Base-by-base conservation (phyloP, 37 sponge, comb jelly and placozoan species). In the Ianthella basta region DNA sequence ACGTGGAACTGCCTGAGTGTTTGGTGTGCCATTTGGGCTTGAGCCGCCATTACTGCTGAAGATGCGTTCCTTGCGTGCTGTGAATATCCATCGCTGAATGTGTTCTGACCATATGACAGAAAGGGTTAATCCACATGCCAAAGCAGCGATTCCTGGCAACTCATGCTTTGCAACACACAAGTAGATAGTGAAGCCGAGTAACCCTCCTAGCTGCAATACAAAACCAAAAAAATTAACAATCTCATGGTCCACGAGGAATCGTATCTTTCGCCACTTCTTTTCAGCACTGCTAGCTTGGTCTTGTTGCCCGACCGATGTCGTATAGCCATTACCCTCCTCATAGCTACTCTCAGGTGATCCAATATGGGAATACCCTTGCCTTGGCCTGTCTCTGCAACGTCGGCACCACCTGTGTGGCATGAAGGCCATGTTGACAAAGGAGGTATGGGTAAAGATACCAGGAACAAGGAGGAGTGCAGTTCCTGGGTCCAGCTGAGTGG, bases 371-470 rank as follows among this genome's bases (percentile, higher is more conserved):
- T 15, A 30, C 16, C 73, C 12, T 38, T 30, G 32, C 73, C 73
- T 24, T n/a, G 25, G 5, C 41, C 12, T 72, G 13, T 72, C 73
- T 72, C 36, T 15, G 23, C 27, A 66, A 27, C 19, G 3, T 8
- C 8, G 3, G 8, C 50, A 44, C 50, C 8, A 10, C 50, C 3
- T 44, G 50, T 8, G 8, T 8, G 6, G 6, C 8, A 8, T 10
- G 50, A 8, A 44, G 50, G 50, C 50, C 50, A 44, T 44, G 50
- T 44, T 44, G 50, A 44, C 8, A 15, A 70, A 8, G 32, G 80
- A 64, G 29, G 88, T 86, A 13, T 35, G 24, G 21, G 69, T 5
- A 59, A 89, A 86, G 36, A 92, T 80, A 4, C 89, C 90, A 75
- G 79, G 55, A 29, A 84, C 36, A 23, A 83, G n/a, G 8, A 92